Evolutionary conservation across 2,888 invertebrate genomes (phyloP).

Genomic region (Oscheius onirici): DNA sequence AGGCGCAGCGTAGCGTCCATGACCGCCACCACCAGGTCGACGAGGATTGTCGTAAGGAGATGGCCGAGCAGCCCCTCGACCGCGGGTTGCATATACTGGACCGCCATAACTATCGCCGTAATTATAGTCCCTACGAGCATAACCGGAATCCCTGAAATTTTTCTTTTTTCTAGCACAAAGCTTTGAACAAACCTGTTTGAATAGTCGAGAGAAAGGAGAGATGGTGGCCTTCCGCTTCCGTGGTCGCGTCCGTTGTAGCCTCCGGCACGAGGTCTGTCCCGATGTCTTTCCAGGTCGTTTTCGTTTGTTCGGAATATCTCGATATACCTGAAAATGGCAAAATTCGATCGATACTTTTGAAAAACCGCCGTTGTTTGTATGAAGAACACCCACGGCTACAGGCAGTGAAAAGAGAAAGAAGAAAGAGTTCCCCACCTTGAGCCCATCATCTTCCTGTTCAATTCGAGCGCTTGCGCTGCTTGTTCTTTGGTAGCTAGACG

Average conservation of each 20-base stretch:
- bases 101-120: slow-evolving; percentile 11
- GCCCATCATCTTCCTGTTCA: slow-evolving; percentile 66
- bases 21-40: neutral
- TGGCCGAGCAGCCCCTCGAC: neutral
- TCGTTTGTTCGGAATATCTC: slow-evolving; percentile 59
- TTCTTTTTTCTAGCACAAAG: too few species aligned
- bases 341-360: too few species aligned
- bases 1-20: neutral
- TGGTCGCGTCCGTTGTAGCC: slow-evolving; percentile 14
- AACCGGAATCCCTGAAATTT: slow-evolving; percentile 12
- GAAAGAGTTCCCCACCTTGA: slow-evolving; percentile 57
- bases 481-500: slow-evolving; percentile 56
- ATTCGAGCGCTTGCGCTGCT: slow-evolving; percentile 60
- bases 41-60: slow-evolving; percentile 11
- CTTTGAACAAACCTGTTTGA: neutral
- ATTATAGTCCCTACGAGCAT: slow-evolving; percentile 20
- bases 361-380: too few species aligned
- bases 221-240: slow-evolving; percentile 12
- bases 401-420: neutral
- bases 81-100: slow-evolving; percentile 7
- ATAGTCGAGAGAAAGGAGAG: slow-evolving; percentile 17
- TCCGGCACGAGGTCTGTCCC: slow-evolving; percentile 34
- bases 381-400: too few species aligned
- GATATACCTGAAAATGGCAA: slow-evolving; percentile 58
- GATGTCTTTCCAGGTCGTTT: slow-evolving; percentile 44